phyloP scores from a whole-genome alignment of 2,888 invertebrate genomes.

The Balanococcus diminutus region DNA sequence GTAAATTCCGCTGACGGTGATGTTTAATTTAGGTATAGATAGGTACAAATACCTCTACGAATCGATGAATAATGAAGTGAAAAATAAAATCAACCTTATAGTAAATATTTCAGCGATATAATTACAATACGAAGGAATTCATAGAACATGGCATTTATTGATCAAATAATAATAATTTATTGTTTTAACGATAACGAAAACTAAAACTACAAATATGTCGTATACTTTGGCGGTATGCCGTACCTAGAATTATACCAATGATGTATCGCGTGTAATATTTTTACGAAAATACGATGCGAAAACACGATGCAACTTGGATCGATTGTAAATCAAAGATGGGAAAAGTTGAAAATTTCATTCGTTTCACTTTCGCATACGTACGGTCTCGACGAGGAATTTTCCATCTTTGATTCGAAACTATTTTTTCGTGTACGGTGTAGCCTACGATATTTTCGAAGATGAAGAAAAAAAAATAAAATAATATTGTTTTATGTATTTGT shows the following conservation, averaged over 20 bases:
- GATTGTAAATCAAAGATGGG: slow-evolving; percentile 6
- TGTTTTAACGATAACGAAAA: neutral
- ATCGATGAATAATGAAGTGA: neutral
- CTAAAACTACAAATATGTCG: neutral
- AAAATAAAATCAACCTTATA: neutral
- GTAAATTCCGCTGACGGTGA: too few species aligned
- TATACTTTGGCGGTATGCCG: neutral
- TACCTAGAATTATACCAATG: neutral
- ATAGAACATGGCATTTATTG: neutral
- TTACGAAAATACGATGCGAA: neutral
- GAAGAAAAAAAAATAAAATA: slow-evolving; percentile 12
- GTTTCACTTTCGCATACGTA: neutral
- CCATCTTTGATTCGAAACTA: neutral
- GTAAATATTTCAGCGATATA: neutral
- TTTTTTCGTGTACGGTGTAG: neutral
- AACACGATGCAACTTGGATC: neutral
- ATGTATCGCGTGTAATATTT: neutral
- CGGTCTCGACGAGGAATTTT: neutral
- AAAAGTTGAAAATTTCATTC: neutral
- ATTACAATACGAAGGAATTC: neutral
- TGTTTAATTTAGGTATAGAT: too few species aligned
- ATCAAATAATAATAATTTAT: neutral
- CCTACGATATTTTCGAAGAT: neutral
- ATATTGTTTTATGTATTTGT: slow-evolving; percentile 61
- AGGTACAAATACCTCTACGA: too few species aligned